Base-by-base conservation (phyloP, 2,888 invertebrate genomes). In the Thyatira batis region DNA sequence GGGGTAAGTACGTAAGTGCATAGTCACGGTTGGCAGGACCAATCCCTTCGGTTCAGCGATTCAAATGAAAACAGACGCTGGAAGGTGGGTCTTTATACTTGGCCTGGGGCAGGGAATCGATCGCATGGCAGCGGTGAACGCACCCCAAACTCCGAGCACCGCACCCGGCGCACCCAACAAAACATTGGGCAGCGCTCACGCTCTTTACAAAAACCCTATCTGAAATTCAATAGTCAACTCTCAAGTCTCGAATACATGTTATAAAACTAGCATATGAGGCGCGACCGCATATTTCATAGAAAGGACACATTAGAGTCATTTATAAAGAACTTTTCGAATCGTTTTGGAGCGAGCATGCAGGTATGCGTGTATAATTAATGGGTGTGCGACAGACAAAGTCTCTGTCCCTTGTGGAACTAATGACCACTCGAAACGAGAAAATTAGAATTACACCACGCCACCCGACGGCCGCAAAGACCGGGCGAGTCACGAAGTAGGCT, bases 361-460 rank as follows among this genome's bases (percentile, higher is more conserved):
- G 80, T 76, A 79, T 78, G 80, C 84, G 82, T 82, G 78, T 77
- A 77, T 75, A 78, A 78, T 82, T 87, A 88, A 90, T 86, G 82
- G 82, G 75, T 74, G 76, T 78, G 82, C 82, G 85, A 84, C 82
- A 82, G 79, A 77, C 82, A 80, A 80, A 84, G 77, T 77, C 80
- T 77, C 79, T 77, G 83, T 86, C 83, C 80, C 82, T 71, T 39
- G 76, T 80, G 84, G 80, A 82, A 87, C 87, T 90, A 92, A 91
- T 90, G 90, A 87, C 87, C 85, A 87, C 85, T 87, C 81, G 81
- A 83, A 86, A 84, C 80, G 81, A 83, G 89, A 85, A 86, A 89
- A 90, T 23, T 23, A 4, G 23, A 23, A 23, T 89, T 87, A 88
- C 87, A 73, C 77, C 76, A 71, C 68, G 72, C 74, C 67, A 71